phyloP scores from a whole-genome alignment of 2,113 vertebrate species.

The Nesogale talazaci region DNA sequence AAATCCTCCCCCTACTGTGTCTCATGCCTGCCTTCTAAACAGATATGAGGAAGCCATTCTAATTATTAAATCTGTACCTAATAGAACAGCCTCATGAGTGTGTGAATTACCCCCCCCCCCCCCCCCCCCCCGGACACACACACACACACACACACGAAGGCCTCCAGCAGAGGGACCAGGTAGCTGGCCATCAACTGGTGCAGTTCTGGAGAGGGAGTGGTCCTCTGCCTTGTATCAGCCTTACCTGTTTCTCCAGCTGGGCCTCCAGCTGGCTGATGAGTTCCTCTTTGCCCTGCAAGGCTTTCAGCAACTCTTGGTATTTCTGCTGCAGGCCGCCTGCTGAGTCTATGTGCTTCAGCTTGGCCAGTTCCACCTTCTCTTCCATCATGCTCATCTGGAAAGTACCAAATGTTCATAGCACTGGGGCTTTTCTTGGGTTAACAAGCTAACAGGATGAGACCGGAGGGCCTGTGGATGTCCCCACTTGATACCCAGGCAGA shows the following conservation, averaged over 20 bases:
- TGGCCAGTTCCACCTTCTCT: slow-evolving; percentile 93
- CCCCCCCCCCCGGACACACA: too few species aligned
- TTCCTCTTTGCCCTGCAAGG: slow-evolving; percentile 92
- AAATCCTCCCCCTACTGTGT: neutral
- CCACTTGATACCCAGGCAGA: neutral
- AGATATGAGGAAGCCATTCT: neutral
- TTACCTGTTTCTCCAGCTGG: slow-evolving; percentile 96
- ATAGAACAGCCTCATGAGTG: neutral
- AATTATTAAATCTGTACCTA: neutral
- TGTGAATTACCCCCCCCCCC: neutral
- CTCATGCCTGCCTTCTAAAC: neutral
- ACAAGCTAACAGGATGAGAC: neutral
- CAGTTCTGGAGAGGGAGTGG: neutral
- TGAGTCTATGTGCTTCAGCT: slow-evolving; percentile 89
- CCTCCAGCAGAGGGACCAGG: neutral
- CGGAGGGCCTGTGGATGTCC: neutral
- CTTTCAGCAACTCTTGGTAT: slow-evolving; percentile 93
- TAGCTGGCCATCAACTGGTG: neutral
- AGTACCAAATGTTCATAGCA: neutral
- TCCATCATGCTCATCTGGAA: slow-evolving; percentile 96
- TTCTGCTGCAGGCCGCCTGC: slow-evolving; percentile 90
- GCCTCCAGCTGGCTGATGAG: slow-evolving; percentile 91
- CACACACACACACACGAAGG: too few species aligned
- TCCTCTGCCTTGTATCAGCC: neutral
- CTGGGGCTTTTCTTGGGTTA: neutral